Base-by-base conservation (phyloP, 2,113 vertebrate genomes). In the Varanus komodoensis region DNA sequence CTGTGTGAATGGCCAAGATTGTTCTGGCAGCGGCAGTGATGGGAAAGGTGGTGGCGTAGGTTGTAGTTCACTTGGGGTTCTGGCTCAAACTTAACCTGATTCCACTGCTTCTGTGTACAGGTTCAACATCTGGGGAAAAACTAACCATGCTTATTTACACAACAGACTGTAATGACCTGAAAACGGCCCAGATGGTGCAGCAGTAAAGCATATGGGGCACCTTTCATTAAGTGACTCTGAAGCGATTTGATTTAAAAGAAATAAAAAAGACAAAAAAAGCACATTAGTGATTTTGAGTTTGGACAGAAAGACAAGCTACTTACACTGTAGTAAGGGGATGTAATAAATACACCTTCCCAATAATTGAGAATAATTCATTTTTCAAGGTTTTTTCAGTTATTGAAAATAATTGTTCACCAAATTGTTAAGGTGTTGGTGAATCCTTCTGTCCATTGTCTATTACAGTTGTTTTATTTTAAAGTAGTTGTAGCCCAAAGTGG, bases 101-200 rank as follows among this genome's bases (percentile, higher is more conserved):
- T 71, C 23, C 48, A 21, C 3, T 44, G n/a, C n/a, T 34, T 84
- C 69, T 38, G 54, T 88, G 57, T 38, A 11, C 4, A 69, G 48
- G 23, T 48, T 71, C 61, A 90, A 86, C 17, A 8, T 89, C 79
- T 78, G 44, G 29, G 61, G 8, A n/a, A 85, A 79, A 67, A 79
- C 74, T 19, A 57, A 3, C 8, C 82, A 73, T 38, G 8, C 0
- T n/a, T 1, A 1, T 6, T 67, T 85, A 0, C 57, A 14, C 50
- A 64, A 87, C 77, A n/a, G 73, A 44, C 68, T 64, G 71, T 86
- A 68, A 83, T 57, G 87, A 83, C 68, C 44, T 77, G 71, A 57
- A 74, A 61, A 84, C 64, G 84, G 81, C 29, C 86, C 90, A 91
- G 85, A 87, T 86, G 87, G 83, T 57, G 71, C 83, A 86, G 48